These are phyloP conservation scores for Heterodera schachtii DNA, from an alignment of 1,140 invertebrate species.

Conservation along the genomic window DNA sequence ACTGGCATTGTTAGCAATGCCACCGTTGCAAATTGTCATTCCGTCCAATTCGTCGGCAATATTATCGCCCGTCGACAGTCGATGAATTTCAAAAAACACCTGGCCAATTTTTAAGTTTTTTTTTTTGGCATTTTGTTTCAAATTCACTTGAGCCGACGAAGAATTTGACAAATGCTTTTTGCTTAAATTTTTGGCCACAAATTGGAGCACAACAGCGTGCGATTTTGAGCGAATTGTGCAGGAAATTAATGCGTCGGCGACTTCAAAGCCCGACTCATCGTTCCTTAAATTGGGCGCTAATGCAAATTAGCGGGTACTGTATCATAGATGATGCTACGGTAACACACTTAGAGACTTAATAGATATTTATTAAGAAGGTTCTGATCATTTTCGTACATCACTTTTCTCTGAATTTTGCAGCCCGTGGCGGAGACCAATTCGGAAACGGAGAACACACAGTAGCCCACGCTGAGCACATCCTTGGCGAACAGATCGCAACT, in stretches of 20 bases:
- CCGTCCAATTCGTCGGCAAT: background rate
- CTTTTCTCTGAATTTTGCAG: conserved; percentile 34
- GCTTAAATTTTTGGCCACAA: conserved; percentile 51
- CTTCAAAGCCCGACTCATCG: conserved; percentile 47
- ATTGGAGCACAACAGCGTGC: conserved; percentile 56
- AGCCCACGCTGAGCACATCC: conserved; percentile 45
- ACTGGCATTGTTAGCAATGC: background rate
- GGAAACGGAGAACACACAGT: conserved; percentile 54
- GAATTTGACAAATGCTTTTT: conserved; percentile 42
- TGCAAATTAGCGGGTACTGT: too few relatives aligned
- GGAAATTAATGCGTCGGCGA: conserved; percentile 54
- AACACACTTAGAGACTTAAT: too few relatives aligned
- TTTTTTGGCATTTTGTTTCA: background rate
- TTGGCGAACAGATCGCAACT: conserved; percentile 52
- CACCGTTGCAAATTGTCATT: background rate
- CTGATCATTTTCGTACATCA: conserved; percentile 37
- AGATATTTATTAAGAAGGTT: too few relatives aligned
- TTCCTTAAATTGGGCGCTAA: conserved; percentile 41
- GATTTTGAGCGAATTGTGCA: conserved; percentile 50
- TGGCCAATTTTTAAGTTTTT: conserved; percentile 6
- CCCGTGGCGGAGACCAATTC: conserved; percentile 41
- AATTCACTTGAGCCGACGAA: conserved; percentile 38
- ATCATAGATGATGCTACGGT: too few relatives aligned
- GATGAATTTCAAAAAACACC: conserved; percentile 57
- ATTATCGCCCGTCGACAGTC: background rate